These are phyloP conservation scores for Psophia crepitans DNA, from an alignment of 2,113 vertebrate species.

Conservation along the genomic window DNA sequence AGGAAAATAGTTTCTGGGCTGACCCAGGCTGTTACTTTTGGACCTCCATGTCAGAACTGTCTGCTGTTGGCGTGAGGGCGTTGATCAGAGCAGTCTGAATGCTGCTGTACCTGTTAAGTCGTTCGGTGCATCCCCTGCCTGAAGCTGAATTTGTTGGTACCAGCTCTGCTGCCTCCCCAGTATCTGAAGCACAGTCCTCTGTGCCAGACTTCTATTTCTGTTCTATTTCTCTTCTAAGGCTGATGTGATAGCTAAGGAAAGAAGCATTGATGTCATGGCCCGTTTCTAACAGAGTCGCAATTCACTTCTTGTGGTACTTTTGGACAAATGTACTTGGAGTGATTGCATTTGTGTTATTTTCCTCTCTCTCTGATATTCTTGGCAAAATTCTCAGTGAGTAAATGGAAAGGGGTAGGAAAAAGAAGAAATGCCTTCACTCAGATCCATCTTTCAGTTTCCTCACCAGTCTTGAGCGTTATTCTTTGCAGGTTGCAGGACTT, in stretches of 20 bases:
- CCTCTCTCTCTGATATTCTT: background rate
- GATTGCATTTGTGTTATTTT: background rate
- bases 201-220: background rate
- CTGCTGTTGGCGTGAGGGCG: background rate
- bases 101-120: background rate
- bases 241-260: background rate
- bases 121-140: background rate
- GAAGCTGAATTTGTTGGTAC: fast-evolving
- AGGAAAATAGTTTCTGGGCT: background rate
- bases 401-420: background rate
- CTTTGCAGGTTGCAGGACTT: background rate
- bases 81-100: background rate
- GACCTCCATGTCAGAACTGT: background rate
- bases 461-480: background rate
- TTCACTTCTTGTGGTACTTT: background rate
- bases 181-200: background rate
- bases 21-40: background rate
- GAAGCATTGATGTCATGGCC: background rate
- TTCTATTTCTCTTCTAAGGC: background rate
- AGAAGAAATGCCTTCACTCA: background rate
- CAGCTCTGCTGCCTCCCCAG: background rate
- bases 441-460: background rate
- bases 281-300: background rate
- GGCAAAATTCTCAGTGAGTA: background rate
- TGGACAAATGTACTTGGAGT: background rate